Conservation (phyloP, 2,888 invertebrate species). For the Pediacus dermestoides region DNA sequence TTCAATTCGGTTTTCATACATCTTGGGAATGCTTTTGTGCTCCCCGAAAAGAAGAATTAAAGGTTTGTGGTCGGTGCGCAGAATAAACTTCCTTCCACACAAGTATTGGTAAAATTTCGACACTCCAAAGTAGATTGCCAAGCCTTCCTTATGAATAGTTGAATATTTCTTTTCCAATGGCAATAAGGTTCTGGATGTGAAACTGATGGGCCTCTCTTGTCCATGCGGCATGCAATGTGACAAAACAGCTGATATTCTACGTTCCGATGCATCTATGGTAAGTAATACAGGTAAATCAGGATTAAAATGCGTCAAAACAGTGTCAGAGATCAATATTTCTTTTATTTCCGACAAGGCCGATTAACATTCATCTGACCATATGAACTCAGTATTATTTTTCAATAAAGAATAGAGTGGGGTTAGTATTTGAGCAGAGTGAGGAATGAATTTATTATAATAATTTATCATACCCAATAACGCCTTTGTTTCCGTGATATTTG, state of each 20-base stretch:
- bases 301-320: constrained; percentile 18
- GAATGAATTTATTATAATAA: constrained; percentile 20
- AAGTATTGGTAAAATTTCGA: constrained; percentile 1
- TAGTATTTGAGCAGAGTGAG: constrained; percentile 11
- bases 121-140: too few species aligned
- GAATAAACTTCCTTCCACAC: background rate
- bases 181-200: constrained; percentile 13
- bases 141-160: background rate
- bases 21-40: too few species aligned
- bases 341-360: constrained; percentile 15
- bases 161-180: constrained; percentile 11
- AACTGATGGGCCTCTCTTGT: constrained; percentile 12
- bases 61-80: background rate
- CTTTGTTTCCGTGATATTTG: constrained; percentile 16
- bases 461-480: constrained; percentile 17
- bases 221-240: background rate
- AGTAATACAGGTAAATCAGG: constrained; percentile 13
- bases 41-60: too few species aligned
- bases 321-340: constrained; percentile 11
- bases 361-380: constrained; percentile 17
- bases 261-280: constrained; percentile 11
- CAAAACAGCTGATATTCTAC: constrained; percentile 13
- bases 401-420: constrained; percentile 18
- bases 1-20: background rate
- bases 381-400: constrained; percentile 12